Percentiles rank a stretch among this genome's conserved stretches.
phyloP scores from a whole-genome alignment of 2,888 invertebrate species.

The Pristionchus japonicus region DNA sequence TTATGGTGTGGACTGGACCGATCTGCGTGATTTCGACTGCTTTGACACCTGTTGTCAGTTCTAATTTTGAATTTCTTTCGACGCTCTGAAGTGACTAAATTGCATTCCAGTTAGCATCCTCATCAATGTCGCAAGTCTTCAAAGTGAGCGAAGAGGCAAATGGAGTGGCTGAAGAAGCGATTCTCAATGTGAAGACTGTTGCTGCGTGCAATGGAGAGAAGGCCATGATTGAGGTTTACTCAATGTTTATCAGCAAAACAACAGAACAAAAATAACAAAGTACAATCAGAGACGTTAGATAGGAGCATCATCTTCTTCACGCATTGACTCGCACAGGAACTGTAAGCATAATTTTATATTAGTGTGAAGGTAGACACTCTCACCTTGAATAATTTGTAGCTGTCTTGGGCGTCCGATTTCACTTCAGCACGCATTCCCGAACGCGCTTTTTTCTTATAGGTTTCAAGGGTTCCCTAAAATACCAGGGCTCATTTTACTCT shows the following conservation, averaged over 20 bases:
- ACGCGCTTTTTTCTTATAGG: background rate
- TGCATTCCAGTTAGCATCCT: background rate
- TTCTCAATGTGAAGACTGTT: slow-evolving; percentile 42
- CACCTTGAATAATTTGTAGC: slow-evolving; percentile 28
- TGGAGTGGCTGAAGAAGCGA: slow-evolving; percentile 37
- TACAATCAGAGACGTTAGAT: background rate
- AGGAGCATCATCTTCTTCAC: background rate
- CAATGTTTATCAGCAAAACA: too few species aligned
- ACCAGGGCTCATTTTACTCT: too few species aligned
- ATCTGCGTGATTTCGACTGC: background rate
- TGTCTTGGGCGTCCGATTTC: slow-evolving; percentile 15
- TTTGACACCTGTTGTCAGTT: background rate
- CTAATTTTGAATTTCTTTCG: background rate
- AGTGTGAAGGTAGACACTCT: too few species aligned
- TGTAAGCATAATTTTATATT: background rate
- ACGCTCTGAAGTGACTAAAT: background rate
- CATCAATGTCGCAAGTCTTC: background rate
- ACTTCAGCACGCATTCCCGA: background rate
- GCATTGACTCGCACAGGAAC: slow-evolving; percentile 41
- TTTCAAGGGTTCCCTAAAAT: background rate
- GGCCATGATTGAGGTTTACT: background rate
- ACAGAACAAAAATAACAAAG: background rate
- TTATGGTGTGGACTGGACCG: slow-evolving; percentile 40
- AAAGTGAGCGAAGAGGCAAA: slow-evolving; percentile 28
- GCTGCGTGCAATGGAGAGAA: slow-evolving; percentile 39